Base-by-base conservation (phyloP, 1,140 invertebrate species). In the Anthonomus grandis region DNA sequence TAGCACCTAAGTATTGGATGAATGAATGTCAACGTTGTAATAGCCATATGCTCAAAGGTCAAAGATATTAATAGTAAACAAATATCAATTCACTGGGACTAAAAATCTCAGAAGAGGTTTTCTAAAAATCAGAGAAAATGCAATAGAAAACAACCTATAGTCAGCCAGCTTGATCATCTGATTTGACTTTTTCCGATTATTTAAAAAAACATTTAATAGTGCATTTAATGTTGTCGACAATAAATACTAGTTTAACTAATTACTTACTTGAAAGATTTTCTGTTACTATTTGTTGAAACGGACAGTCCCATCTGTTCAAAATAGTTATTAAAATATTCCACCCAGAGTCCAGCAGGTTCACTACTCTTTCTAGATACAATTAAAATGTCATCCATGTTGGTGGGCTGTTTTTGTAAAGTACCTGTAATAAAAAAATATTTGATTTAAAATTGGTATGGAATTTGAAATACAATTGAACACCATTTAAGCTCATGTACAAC, bases 231-330 rank as follows among this genome's bases (percentile, higher is more conserved):
- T n/a, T n/a, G n/a, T n/a, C n/a, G n/a, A n/a, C n/a, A n/a, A n/a
- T n/a, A n/a, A 31, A n/a, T 31, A 31, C 27, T 31, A n/a, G 27
- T 6, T 8, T 31, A 31, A 8, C 53, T 31, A 49, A 37, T 27
- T 41, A 66, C 62, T 66, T 62, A 71, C 68, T 70, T 73, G 60
- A 69, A 71, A 6, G 67, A 21, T 53, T 70, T 70, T 41, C 65
- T 62, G 52, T 66, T 70, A 4, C 63, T 90, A 85, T 47, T 86
- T 83, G 72, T 86, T 87, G 61, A n/a, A n/a, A n/a, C n/a, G n/a
- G n/a, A n/a, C n/a, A n/a, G n/a, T n/a, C n/a, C n/a, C n/a, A 90
- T 87, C 74, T 89, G 87, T 66, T 90, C 86, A 69, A 90, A 91
- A 70, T 87, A 89, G 18, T 82, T 82, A 18, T 82, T 83, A 54